Base-by-base conservation (phyloP, 2,797 vertebrate species). In the Pangasius djambal region DNA sequence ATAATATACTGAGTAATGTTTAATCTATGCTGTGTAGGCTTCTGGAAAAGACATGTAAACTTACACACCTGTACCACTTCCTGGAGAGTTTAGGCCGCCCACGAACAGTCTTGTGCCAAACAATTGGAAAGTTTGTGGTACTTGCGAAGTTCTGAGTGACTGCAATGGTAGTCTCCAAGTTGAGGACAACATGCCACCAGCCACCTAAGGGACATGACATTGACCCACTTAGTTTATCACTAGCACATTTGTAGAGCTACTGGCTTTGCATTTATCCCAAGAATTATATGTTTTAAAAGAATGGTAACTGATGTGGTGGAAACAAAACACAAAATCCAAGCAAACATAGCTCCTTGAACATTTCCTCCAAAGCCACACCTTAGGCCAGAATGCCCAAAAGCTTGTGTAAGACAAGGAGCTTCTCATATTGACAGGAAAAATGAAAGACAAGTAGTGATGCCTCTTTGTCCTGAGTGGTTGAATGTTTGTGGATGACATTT, bases 181-280 rank as follows among this genome's bases (percentile, higher is more conserved):
- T 99, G 89, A 99, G 97, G 50, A 99, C 98, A 0, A 99, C 98
- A 0, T 99, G 98, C 98, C 98, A 99, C 98, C 98, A 99, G 15
- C 98, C 98, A 85, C 98, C 98, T 99, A 77, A 28, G 16, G 25
- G 34, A 84, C 50, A 77, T 10, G 31, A 67, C 28, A 61, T 12
- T 13, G n/a, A 67, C 22, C 12, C 16, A 31, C 13, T 83, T 40
- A 72, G 34, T 87, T 55, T 15, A 55, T 57, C 13, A 37, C 13
- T 67, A 25, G 28, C 34, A 87, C 79, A 59, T 57, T 0, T 44
- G 31, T 4, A 44, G 6, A 55, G 79, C 37, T 59, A 69, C 31
- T 67, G n/a, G 52, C 10, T 69, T 52, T 40, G 50, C 13, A 57
- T 57, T 67, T 52, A 34, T 50, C 18, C 10, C n/a, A 34, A 70